Percentiles rank a stretch among this genome's conserved stretches.
phyloP scores from a whole-genome alignment of 1,140 invertebrate species.

The Zaprionus davidi region DNA sequence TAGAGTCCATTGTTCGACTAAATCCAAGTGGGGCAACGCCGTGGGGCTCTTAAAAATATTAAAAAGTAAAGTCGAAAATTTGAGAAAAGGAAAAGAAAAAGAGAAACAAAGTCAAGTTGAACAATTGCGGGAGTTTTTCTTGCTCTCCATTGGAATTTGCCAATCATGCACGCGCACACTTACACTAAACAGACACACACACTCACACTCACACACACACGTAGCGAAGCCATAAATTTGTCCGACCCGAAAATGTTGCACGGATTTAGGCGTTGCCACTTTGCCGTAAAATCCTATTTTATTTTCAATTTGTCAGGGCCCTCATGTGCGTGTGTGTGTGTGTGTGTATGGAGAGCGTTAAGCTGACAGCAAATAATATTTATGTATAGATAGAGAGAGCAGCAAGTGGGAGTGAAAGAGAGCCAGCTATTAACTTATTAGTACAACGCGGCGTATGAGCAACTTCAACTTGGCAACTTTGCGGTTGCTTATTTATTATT shows the following conservation, averaged over 20 bases:
- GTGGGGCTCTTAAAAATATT: conserved; percentile 7
- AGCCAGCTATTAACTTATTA: conserved; percentile 74
- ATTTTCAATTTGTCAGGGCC: conserved; percentile 76
- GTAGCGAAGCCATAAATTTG: conserved; percentile 39
- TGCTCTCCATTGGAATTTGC: not conserved
- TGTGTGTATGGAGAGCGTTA: conserved; percentile 34
- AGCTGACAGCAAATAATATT: conserved; percentile 47
- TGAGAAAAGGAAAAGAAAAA: not conserved
- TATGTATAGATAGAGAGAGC: conserved; percentile 14
- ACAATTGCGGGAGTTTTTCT: conserved; percentile 14
- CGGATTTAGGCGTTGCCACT: conserved; percentile 51
- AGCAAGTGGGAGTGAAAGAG: not conserved
- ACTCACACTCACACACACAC: conserved; percentile 21
- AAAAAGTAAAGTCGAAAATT: conserved; percentile 1
- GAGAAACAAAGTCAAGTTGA: conserved; percentile 19
- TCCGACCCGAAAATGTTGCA: conserved; percentile 31
- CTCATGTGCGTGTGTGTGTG: conserved; percentile 2
- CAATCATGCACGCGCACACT: conserved; percentile 15
- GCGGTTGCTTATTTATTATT: conserved; percentile 9
- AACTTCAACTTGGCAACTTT: conserved; percentile 46
- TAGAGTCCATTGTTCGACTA: conserved; percentile 10
- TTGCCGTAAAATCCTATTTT: conserved; percentile 77
- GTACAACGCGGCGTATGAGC: conserved; percentile 71
- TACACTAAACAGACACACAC: not conserved
- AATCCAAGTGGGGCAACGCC: conserved; percentile 12